phyloP scores from a whole-genome alignment of 2,888 invertebrate species.

The Agonopterix heracliana region DNA sequence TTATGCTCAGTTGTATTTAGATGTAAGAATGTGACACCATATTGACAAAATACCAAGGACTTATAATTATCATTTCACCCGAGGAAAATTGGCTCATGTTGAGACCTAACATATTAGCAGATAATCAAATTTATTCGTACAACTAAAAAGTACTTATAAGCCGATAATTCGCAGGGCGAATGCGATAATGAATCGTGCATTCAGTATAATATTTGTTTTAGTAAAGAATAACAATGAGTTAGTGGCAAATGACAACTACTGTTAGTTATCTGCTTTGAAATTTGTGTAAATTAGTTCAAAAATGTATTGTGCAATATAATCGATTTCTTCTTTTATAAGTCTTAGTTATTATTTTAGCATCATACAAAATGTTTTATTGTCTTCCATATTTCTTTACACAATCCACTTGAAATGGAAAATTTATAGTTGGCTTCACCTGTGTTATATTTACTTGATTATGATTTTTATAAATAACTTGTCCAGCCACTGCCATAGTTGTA shows the following conservation, averaged over 20 bases:
- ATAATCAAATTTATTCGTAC: not conserved
- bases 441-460: constrained; percentile 9
- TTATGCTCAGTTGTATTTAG: constrained; percentile 72
- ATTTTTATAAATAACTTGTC: constrained; percentile 22
- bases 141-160: no score
- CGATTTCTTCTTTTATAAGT: constrained; percentile 4
- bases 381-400: constrained; percentile 19
- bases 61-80: not conserved
- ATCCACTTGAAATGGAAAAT: not conserved
- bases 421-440: constrained; percentile 6
- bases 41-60: constrained; percentile 1
- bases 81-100: no score
- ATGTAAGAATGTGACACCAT: constrained; percentile 27
- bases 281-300: constrained; percentile 11
- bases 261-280: no score
- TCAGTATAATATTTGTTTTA: not conserved
- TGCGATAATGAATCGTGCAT: no score
- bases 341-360: constrained; percentile 21
- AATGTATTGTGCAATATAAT: constrained; percentile 20
- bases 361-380: constrained; percentile 17
- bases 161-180: no score
- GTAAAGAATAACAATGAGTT: not conserved
- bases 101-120: not conserved
- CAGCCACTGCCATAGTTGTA: constrained; percentile 59
- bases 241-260: no score